Evolutionary conservation across 2,797 vertebrate species (phyloP).

Genomic region (Sorex maritimensis): DNA sequence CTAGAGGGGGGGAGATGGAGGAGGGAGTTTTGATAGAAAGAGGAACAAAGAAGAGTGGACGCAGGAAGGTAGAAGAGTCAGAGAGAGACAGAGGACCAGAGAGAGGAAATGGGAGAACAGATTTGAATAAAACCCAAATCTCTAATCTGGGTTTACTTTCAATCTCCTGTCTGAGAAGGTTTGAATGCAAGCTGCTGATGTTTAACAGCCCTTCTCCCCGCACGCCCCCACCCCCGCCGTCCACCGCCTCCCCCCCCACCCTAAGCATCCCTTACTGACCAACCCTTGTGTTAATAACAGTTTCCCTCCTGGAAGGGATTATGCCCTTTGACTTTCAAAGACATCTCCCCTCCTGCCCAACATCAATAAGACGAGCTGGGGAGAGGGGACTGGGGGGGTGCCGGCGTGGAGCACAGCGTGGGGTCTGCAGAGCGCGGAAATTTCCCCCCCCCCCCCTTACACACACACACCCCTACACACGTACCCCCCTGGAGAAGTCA

Average conservation of each 20-base stretch:
- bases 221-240: too few species aligned
- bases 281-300: conserved; percentile 73
- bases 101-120: conserved; percentile 37
- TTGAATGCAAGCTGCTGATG: conserved; percentile 48
- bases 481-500: background rate
- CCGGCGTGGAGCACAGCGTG: conserved; percentile 36
- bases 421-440: background rate
- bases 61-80: conserved; percentile 56
- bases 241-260: background rate
- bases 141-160: conserved; percentile 83
- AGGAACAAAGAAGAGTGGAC: conserved; percentile 70
- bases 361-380: conserved; percentile 32
- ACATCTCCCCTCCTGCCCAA: conserved; percentile 12
- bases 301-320: conserved; percentile 68
- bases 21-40: conserved; percentile 49
- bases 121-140: conserved; percentile 63
- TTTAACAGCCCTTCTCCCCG: background rate
- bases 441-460: background rate
- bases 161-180: conserved; percentile 52
- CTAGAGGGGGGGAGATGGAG: background rate
- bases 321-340: conserved; percentile 79
- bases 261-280: conserved; percentile 56
- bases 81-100: accelerated
- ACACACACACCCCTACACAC: too few species aligned
- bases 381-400: background rate